Evolutionary conservation across 2,113 vertebrate genomes (phyloP).

Genomic region (Dunckerocampus dactyliophorus): DNA sequence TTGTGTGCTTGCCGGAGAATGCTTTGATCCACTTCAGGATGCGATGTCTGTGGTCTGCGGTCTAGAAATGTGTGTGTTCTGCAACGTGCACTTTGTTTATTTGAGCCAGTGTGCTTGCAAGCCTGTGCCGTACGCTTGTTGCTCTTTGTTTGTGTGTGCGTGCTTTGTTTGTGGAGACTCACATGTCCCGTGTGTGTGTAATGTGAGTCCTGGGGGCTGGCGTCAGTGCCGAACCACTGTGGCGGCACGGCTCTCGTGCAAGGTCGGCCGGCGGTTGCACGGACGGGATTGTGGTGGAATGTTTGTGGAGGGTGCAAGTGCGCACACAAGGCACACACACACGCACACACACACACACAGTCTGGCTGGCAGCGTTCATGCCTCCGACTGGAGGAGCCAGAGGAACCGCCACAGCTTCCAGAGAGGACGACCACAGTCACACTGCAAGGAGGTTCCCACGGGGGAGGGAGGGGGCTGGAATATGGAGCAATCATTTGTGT

Average conservation of each 20-base stretch:
- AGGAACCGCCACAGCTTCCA: constrained; percentile 74
- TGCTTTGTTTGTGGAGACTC: constrained; percentile 49
- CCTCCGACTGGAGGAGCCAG: constrained; percentile 60
- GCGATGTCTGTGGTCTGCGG: constrained; percentile 64
- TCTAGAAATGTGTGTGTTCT: constrained; percentile 61
- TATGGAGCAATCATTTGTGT: not conserved
- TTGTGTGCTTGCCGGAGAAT: constrained; percentile 57
- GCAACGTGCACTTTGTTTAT: constrained; percentile 65
- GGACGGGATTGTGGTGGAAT: constrained; percentile 67
- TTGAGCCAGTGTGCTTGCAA: constrained; percentile 42
- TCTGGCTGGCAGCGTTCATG: constrained; percentile 41
- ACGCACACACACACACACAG: not conserved
- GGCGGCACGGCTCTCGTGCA: constrained; percentile 67
- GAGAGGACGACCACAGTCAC: constrained; percentile 74
- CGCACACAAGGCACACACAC: constrained; percentile 47
- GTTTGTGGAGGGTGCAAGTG: constrained; percentile 55
- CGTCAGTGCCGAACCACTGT: constrained; percentile 62
- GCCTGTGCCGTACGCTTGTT: not conserved
- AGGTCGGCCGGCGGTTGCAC: constrained; percentile 64
- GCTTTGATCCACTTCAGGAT: constrained; percentile 70
- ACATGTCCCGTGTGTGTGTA: constrained; percentile 23
- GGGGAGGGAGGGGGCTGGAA: constrained; percentile 50
- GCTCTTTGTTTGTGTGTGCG: constrained; percentile 24
- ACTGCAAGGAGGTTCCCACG: constrained; percentile 73
- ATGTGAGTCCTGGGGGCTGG: constrained; percentile 58